Evolutionary conservation across 1,140 invertebrate genomes (phyloP), one percentile per base, ranked within the genome.

Genomic region (Frieseomelitta varia): DNA sequence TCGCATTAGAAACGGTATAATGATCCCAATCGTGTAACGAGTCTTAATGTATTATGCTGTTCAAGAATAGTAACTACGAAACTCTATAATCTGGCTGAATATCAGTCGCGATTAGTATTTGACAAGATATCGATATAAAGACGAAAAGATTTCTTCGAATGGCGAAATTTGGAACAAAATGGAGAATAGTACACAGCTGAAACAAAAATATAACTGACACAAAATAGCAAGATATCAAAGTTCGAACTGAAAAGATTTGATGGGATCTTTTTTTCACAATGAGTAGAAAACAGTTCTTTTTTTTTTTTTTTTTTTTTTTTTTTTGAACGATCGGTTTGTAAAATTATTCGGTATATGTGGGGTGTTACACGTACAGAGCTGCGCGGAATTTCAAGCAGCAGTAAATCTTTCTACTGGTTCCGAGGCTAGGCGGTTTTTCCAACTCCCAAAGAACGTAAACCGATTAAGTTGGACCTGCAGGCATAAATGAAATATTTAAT

Each of bases 81-180:
- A 91, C 85, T 87, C 89, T 84, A 89, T 90, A 91, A 74, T 78
- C 61, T 61, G 73, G 80, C 90, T 86, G 85, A 87, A 88, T 90
- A 85, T 89, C 84, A 85, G 87, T 79, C 82, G 88, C 87, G 80
- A 90, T 89, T 90, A 74, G 12, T 53, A 73, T n/a, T 47, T 30
- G 30, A 65, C 67, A 51, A 61, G 61, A 10, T 8, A 30, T 19
- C 17, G 27, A 12, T 4, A 73, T 17, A 24, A 21, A 69, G 34
- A 24, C 21, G 24, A 10, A 61, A 24, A 61, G 2, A 24, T 61
- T 3, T 61, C 58, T n/a, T 14, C 58, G 58, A 61, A 67, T 8
- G 30, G 17, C 6, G 0, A 30, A n/a, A 34, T 67, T 34, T 67
- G 4, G 65, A 19, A 19, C 27, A 19, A 17, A 30, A 67, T 21